Base-by-base conservation (phyloP, 2,888 invertebrate species). In the Yponomeuta plumbellus region DNA sequence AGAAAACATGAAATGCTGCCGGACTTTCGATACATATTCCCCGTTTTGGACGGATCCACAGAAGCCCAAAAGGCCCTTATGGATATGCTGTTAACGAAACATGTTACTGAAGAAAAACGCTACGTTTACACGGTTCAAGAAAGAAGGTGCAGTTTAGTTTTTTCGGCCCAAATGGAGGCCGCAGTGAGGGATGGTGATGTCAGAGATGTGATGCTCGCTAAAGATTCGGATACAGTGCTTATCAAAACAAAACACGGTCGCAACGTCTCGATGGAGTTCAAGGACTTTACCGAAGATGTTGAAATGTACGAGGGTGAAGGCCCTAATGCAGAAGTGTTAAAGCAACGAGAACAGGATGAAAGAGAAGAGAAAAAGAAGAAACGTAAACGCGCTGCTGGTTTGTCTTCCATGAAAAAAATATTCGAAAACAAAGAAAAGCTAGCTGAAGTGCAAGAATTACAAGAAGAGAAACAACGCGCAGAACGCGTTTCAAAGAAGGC, bases 71-170 rank as follows among this genome's bases (percentile, higher is more conserved):
- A 93, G 77, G 83, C 87, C 61, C 81, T 96, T 44, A 86, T 93
- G 69, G 93, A 94, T 71, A 80, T 95, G 74, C 82, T 96, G 64
- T 89, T 93, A 68, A 86, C 84, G 70, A 95, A 93, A 77, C 92
- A 86, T 79, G 90, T 91, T 69, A 86, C 85, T 0, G 93, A 93
- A 65, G 92, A 92, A 10, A 92, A 93, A 63, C 92, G 92, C 72
- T 96, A 94, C 76, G 95, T 96, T 62, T 96, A 96, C 77, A 94
- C 94, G 22, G 94, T 96, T 52, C 92, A 94, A 73, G 95, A 96
- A 74, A 92, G 94, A 75, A 92, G 93, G 79, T 95, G 95, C 78
- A 94, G 94, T 74, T 92, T 96, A 71, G 95, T 96, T 61, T 94
- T 96, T 73, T 93, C 95, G 5, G 94, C 95, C 56, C 92, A 92